Evolutionary conservation across 2,888 invertebrate genomes (phyloP), one percentile per base, ranked within the genome.

Genomic region (Dugesia japonica): DNA sequence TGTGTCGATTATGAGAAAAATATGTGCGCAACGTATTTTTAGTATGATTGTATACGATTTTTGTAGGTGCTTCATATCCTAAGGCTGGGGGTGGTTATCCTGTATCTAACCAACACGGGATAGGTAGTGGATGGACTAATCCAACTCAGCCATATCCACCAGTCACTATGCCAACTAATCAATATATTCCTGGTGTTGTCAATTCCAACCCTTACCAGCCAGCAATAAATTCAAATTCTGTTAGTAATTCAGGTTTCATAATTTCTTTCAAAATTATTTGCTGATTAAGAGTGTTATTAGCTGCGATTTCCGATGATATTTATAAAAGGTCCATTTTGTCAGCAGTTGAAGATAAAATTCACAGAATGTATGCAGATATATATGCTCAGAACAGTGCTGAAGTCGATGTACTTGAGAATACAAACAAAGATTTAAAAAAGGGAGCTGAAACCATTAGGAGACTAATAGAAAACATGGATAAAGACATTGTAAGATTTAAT

Each of bases 301-400:
- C 71, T 75, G 73, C 74, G 13, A 42, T 80, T n/a, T 78, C 93
- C 73, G 92, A 94, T 81, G 93, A 94, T 83, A 94, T 95, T 83
- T 92, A 98, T 79, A 89, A 91, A 82, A 92, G 91, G 28, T 97
- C 95, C 0, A 86, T 98, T 26, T 86, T 94, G 23, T 92, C 94
- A 77, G 97, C 95, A 27, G 91, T 97, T 0, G 92, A 94, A 85
- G 95, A 98, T 83, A 94, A 94, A 85, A 85, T 98, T 80, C 88
- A 90, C 81, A 87, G 92, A 79, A 88, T 91, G 79, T 88, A 97
- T 80, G 89, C 90, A 81, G 95, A 97, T 82, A 90, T 91, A 81
- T 90, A 91, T 79, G 91, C 91, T 81, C 92, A 93, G 83, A 89
- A 71, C 7, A 78, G 84, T 83, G 84, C 84, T 76, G 84, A 85